These are phyloP conservation scores for Corythaixoides concolor DNA, from an alignment of 2,113 vertebrate species.

Conservation along the genomic window DNA sequence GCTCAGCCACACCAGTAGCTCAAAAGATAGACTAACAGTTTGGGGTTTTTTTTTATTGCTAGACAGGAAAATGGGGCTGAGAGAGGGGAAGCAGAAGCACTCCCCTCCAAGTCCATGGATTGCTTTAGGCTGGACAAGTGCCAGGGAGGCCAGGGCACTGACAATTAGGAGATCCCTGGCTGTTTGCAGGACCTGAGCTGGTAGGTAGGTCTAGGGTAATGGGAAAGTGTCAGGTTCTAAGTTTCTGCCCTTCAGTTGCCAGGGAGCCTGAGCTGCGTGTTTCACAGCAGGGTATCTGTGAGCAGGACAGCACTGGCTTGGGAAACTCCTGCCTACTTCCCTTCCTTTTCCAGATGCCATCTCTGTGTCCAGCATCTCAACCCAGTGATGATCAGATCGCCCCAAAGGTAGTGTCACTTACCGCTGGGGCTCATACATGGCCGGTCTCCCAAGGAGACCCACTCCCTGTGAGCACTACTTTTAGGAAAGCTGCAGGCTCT, in stretches of 20 bases:
- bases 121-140: neutral
- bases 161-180: neutral
- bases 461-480: neutral
- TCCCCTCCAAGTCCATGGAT: fast-evolving
- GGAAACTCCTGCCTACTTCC: neutral
- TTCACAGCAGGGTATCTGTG: neutral
- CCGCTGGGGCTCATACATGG: fast-evolving
- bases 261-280: neutral
- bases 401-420: no score
- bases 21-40: neutral
- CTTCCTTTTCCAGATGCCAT: neutral
- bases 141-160: neutral
- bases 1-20: neutral
- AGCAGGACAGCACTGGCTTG: neutral
- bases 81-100: neutral
- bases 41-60: neutral
- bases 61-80: neutral
- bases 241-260: neutral
- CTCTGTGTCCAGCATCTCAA: neutral
- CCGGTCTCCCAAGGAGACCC: fast-evolving
- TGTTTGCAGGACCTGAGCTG: neutral
- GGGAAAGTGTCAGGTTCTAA: neutral
- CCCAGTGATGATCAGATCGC: neutral
- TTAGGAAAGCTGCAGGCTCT: neutral
- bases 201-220: neutral